Evolutionary conservation across 1,140 invertebrate species (phyloP).

Genomic region (Galleria mellonella): DNA sequence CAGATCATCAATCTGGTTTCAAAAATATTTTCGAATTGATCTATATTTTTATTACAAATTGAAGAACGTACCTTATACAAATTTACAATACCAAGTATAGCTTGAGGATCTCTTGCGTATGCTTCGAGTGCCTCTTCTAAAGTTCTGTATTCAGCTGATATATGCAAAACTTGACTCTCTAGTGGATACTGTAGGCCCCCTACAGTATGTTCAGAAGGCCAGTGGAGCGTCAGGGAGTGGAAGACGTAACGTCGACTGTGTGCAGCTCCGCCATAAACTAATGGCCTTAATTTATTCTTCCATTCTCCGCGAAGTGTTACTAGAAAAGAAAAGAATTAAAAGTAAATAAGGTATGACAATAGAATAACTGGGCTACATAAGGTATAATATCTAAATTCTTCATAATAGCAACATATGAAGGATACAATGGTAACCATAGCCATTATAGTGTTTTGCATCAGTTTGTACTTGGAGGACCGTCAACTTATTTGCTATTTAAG

Average conservation of each 20-base stretch:
- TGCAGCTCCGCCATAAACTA: slow-evolving; percentile 43
- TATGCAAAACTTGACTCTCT: slow-evolving; percentile 37
- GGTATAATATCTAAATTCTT: too few species aligned
- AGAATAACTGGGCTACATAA: not conserved
- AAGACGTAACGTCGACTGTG: slow-evolving; percentile 48
- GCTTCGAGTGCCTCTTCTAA: slow-evolving; percentile 28
- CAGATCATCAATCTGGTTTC: too few species aligned
- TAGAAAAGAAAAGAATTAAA: slow-evolving; percentile 12
- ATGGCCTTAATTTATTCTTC: slow-evolving; percentile 21
- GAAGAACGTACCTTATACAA: slow-evolving; percentile 35
- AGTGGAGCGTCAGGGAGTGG: slow-evolving; percentile 36
- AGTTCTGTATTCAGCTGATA: slow-evolving; percentile 38
- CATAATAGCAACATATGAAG: too few species aligned
- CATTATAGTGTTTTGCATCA: too few species aligned
- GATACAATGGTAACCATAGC: too few species aligned
- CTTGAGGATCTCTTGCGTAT: slow-evolving; percentile 26
- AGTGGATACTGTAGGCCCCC: slow-evolving; percentile 35
- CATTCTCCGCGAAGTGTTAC: slow-evolving; percentile 37
- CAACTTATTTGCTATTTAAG: too few species aligned
- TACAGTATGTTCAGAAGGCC: slow-evolving; percentile 46
- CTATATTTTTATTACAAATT: too few species aligned
- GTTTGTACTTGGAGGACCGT: too few species aligned
- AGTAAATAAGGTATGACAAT: not conserved
- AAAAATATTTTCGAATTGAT: too few species aligned
- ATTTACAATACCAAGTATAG: slow-evolving; percentile 36